Percentiles rank a stretch among this genome's conserved stretches.
These are phyloP conservation scores for Nephrotoma flavescens DNA, from an alignment of 2,888 invertebrate species.

Conservation along the genomic window DNA sequence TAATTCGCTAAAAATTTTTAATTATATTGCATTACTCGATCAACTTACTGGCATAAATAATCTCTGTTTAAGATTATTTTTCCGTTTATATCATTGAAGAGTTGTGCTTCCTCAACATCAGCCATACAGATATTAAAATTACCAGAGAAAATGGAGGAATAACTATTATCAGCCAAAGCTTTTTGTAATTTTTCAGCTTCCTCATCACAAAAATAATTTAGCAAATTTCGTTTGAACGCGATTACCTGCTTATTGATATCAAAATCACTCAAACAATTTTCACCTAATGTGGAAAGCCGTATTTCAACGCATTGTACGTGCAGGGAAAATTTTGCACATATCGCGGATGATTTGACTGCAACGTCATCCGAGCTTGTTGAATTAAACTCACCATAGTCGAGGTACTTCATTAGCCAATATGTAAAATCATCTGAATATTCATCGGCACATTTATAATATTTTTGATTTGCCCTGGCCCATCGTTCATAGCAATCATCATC, in stretches of 20 bases:
- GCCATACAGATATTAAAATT: neutral
- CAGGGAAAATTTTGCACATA: neutral
- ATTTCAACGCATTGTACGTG: neutral
- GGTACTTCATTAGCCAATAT: neutral
- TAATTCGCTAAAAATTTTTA: too few species aligned
- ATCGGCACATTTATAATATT: neutral
- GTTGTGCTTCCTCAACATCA: neutral
- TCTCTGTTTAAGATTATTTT: neutral
- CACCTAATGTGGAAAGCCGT: neutral
- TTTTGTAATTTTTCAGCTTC: neutral
- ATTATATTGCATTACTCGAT: too few species aligned
- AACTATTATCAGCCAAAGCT: neutral
- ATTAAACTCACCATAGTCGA: neutral
- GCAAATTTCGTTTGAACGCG: neutral
- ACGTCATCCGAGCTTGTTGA: neutral
- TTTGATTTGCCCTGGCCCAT: neutral
- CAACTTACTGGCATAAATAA: neutral
- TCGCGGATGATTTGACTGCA: neutral
- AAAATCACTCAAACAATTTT: neutral
- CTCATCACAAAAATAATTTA: neutral
- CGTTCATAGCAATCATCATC: neutral
- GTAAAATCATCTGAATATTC: neutral
- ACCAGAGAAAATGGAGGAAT: neutral
- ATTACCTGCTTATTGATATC: neutral
- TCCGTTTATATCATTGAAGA: neutral